Base-by-base conservation (phyloP, 2,113 vertebrate genomes). In the human region DNA sequence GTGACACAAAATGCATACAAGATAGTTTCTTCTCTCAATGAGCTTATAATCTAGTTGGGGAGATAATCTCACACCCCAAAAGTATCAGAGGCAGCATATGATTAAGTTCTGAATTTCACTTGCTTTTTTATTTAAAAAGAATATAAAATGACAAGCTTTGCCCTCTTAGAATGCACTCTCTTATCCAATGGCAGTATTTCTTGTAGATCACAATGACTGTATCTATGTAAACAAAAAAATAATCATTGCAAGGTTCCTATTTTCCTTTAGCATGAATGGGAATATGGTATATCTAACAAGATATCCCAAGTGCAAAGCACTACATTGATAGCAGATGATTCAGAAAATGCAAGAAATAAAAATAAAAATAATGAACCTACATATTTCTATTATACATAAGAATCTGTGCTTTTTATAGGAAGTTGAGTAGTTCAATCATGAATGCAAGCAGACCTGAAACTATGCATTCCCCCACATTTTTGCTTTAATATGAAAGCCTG, bases 71-170 rank as follows among this genome's bases (percentile, higher is more conserved):
- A 40, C 32, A 93, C n/a, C 70, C 38, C 18, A 12, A 79, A 82
- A 90, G 70, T 91, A 80, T 66, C 95, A 85, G 23, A 95, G 48
- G 64, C 66, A 59, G 25, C 52, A 89, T 52, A 76, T 17, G 0
- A 97, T 72, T 89, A 91, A 93, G 8, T 48, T 96, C 82, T 96
- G 68, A 80, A 88, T 94, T 25, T 90, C 72, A 87, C 25, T 84
- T 93, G 35, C 22, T 93, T 94, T 94, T 89, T 73, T 59, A 94
- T 64, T 64, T 6, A 64, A 64, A 30, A 68, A 72, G 93, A 95
- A 93, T 45, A 68, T 20, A 86, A 38, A 97, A 90, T 84, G 22
- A 61, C 18, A 95, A 84, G 23, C 12, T 90, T 23, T 86, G 43
- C 20, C 43, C 43, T 92, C 64, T 79, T 79, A 87, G 48, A 84